These are phyloP conservation scores for Pocillopora meandrina DNA, from an alignment of 92 coral and sea anemone genomes.

Conservation along the genomic window DNA sequence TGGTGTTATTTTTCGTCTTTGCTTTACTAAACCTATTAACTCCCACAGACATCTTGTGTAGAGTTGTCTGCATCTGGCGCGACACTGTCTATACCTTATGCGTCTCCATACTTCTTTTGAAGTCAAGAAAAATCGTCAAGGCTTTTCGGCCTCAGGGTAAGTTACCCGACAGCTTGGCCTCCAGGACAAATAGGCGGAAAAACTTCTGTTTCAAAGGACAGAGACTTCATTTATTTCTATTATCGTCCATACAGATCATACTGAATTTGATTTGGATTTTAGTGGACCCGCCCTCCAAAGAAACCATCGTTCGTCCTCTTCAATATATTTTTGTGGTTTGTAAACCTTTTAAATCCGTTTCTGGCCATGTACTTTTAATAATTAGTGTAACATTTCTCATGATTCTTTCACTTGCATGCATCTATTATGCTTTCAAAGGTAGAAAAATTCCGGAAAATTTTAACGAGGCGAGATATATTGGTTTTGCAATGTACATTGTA, in stretches of 20 bases:
- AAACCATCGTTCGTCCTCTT: constrained; percentile 2
- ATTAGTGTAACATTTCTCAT: neutral
- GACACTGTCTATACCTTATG: constrained; percentile 52
- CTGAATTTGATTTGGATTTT: constrained; percentile 17
- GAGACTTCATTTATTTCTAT: constrained; percentile 5
- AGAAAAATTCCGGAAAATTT: constrained; percentile 46
- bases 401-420: constrained; percentile 21
- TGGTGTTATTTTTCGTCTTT: constrained; percentile 54
- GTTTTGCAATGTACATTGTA: constrained; percentile 44
- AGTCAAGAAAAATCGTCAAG: constrained; percentile 34
- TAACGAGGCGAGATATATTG: constrained; percentile 42
- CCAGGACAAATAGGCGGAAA: constrained; percentile 8
- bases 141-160: neutral
- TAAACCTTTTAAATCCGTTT: constrained; percentile 13
- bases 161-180: neutral
- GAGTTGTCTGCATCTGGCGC: constrained; percentile 56
- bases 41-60: constrained; percentile 64
- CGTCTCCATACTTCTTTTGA: constrained; percentile 30
- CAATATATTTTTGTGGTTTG: constrained; percentile 23
- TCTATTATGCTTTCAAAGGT: constrained; percentile 36
- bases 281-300: constrained; percentile 25
- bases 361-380: constrained; percentile 8
- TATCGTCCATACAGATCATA: constrained; percentile 8
- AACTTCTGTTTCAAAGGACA: constrained; percentile 5
- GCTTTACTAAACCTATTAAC: constrained; percentile 55